A percentile compares a stretch with the other conserved stretches of the same genome.
These are phyloP conservation scores for Micronisus gabar DNA, from an alignment of 2,113 vertebrate genomes.

Conservation along the genomic window DNA sequence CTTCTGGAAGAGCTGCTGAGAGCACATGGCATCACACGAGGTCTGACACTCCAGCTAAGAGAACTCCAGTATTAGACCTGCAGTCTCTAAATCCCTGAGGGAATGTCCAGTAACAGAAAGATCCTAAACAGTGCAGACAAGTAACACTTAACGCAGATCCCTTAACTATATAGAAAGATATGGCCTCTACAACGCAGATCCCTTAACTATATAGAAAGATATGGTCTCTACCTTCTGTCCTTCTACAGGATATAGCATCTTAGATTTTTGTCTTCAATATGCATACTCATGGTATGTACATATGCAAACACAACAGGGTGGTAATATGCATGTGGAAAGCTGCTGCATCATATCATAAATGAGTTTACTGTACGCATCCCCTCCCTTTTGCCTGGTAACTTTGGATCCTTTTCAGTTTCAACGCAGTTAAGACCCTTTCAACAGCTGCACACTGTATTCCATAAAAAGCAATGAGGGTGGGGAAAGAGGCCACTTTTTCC, in stretches of 20 bases:
- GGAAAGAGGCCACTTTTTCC: background rate
- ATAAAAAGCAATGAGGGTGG: background rate
- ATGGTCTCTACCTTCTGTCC: background rate
- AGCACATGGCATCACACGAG: rapidly evolving
- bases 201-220: background rate
- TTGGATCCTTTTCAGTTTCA: background rate
- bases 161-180: background rate
- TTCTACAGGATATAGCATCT: background rate
- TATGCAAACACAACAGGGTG: background rate
- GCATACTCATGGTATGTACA: rapidly evolving
- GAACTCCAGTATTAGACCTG: background rate
- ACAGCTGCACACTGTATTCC: rapidly evolving
- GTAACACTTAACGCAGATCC: background rate
- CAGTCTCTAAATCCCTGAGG: background rate
- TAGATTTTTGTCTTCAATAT: background rate
- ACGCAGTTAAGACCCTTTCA: background rate
- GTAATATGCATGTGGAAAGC: background rate
- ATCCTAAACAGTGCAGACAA: background rate
- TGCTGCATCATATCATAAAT: background rate
- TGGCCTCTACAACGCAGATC: background rate
- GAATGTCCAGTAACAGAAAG: background rate
- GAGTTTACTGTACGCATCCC: background rate
- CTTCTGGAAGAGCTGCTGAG: background rate
- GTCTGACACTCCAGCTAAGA: background rate
- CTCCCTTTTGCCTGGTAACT: background rate